Evolutionary conservation across 2,888 invertebrate genomes (phyloP), one percentile per base, ranked within the genome.

Genomic region (Oegoconia quadripuncta): DNA sequence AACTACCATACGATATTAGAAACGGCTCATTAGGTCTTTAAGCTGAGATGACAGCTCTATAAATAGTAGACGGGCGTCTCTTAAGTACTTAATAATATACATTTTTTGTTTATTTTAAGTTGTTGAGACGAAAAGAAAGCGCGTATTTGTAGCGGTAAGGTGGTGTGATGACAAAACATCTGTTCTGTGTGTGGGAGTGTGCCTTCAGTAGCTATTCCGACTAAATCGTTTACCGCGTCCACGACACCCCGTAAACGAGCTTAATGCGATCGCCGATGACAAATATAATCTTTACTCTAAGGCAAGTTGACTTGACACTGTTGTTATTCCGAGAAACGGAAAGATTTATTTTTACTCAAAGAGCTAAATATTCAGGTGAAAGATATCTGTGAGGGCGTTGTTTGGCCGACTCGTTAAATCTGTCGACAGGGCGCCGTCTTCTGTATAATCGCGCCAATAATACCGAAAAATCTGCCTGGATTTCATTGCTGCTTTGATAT

Each of bases 331-430:
- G 65, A 80, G 86, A 86, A 86, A 70, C 70, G 68, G 70, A 69
- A 72, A 72, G 75, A 80, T 81, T 82, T 86, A 84, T 84, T 84
- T 86, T 84, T 80, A 80, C 74, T 75, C 81, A 77, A 83, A 82
- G 80, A 78, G 74, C 82, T 83, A 80, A 84, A 83, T 81, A 81
- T 75, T 83, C 84, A 84, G 84, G 86, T 86, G 84, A 82, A 80
- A 83, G 81, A 84, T 82, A 67, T 82, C 82, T 74, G 74, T 74
- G 78, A 75, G 69, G 62, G 68, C 64, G 78, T 72, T 79, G 80
- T 79, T 78, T 75, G 69, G 67, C 54, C 54, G 66, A 53, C 69
- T 69, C 81, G 69, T 78, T 83, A 82, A 76, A 83, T 84, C 83
- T 80, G 72, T 86, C 84, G 68, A 52, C 83, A 41, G 60, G 43